Base-by-base conservation (phyloP, 2,797 vertebrate species). In the Bovichtus variegatus region DNA sequence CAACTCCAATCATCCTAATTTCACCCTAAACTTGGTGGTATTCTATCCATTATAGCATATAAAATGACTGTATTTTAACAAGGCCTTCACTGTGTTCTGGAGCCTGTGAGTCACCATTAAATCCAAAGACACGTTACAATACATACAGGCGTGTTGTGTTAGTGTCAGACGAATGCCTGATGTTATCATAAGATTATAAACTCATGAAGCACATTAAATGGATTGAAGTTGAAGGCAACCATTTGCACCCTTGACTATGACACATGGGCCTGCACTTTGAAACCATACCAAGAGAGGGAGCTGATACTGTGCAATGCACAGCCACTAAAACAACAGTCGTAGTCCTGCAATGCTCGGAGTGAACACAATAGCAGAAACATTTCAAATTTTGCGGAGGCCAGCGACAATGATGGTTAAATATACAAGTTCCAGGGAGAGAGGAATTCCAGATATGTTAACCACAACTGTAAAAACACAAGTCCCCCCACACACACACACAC, bases 381-480 rank as follows among this genome's bases (percentile, higher is more conserved):
- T 69, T 43, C 19, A 67, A 67, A 59, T 83, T 78, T 68, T 80
- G 81, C 74, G 19, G 78, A 85, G 73, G 64, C 71, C 74, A 82
- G 89, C 85, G 88, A 82, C 79, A 89, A 89, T 50, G 38, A 82
- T 55, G 66, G 84, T 90, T 92, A 92, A 93, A 94, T 89, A 94
- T 91, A 92, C 89, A 92, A 78, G 76, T 61, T 86, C 61, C 4
- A 80, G 71, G 76, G 59, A 82, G 84, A 65, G 78, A 89, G 85
- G 91, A 94, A 95, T 95, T 78, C 85, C 73, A 93, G 82, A 92
- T 82, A 95, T 90, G 86, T 84, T 44, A 12, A 87, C 93, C 92
- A 74, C 91, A 85, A 92, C 86, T 88, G 72, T 85, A 83, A 92
- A 87, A 91, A 89, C 83, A 90, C 61, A 78, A 85, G 64, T 75